Base-by-base conservation (phyloP, 2,797 vertebrate species). In the Alca torda region DNA sequence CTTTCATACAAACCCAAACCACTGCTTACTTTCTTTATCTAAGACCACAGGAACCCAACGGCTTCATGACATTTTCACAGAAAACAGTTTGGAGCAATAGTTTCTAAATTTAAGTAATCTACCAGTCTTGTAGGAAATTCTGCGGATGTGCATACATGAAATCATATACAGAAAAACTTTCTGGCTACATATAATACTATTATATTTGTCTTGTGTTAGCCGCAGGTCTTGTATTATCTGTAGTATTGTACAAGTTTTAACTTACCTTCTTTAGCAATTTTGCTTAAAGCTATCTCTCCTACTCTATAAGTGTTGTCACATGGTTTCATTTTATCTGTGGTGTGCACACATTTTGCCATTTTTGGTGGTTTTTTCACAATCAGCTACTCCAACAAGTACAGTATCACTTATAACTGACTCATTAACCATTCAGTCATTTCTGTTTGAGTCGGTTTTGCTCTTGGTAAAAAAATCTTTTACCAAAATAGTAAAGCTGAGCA, bases 361-460 rank as follows among this genome's bases (percentile, higher is more conserved):
- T 96, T 94, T 72, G 69, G 86, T 73, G 75, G 51, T 83, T 95
- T 87, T 87, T 89, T 89, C 89, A 48, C 46, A 69, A 95, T 96
- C 87, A 84, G 65, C 79, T 92, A 45, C 84, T 92, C 69, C 84
- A 91, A 69, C 79, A 92, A 94, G 84, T 75, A 91, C 51, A 43
- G 61, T 91, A 91, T 89, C 75, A 39, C 61, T 84, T 89, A 89
- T 43, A 69, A 72, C 75, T 93, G 94, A 91, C 84, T 94, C 84
- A 93, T 94, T 96, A 95, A 81, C 87, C 59, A 91, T 94, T 89
- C 76, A 94, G 84, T 86, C 87, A 91, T 91, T 94, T 88, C 89
- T 87, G 63, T 95, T 93, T 92, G 76, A 73, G 51, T 89, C 91
- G 43, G 61, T 68, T 93, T 84, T 96, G 79, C 87, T 91, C 59